Evolutionary conservation across 2,113 vertebrate genomes (phyloP).

Genomic region (Clinocottus analis): DNA sequence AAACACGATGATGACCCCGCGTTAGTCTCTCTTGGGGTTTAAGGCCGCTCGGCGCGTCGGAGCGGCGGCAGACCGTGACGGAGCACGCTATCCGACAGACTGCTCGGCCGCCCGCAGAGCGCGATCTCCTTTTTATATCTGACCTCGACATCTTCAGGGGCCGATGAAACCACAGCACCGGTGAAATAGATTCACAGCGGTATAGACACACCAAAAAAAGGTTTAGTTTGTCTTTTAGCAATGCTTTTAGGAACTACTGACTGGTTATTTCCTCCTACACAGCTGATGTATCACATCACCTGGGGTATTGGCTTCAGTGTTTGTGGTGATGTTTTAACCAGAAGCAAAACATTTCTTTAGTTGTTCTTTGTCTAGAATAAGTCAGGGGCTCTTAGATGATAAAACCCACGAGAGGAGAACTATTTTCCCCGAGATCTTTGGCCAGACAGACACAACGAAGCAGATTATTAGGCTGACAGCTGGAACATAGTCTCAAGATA

Average conservation of each 20-base stretch:
- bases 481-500: conserved; percentile 37
- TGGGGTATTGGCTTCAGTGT: not conserved
- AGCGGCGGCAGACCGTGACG: not conserved
- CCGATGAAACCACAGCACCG: not conserved
- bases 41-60: not conserved
- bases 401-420: not conserved
- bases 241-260: not conserved
- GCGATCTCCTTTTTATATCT: not conserved
- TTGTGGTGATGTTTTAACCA: not conserved
- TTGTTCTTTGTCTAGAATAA: conserved; percentile 1
- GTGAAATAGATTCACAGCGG: not conserved
- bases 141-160: not conserved
- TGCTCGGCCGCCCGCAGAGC: not conserved
- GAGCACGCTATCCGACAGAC: not conserved
- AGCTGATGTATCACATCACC: not conserved
- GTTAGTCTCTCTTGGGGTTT: not conserved
- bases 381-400: not conserved
- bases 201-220: no score
- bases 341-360: not conserved
- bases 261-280: not conserved
- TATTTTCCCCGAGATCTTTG: not conserved
- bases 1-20: not conserved
- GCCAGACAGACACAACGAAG: conserved; percentile 21
- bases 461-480: conserved; percentile 31
- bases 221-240: not conserved